A percentile compares a stretch with the other conserved stretches of the same genome.
Conservation (phyloP, 2,888 invertebrate species). For the Gari tellinella region DNA sequence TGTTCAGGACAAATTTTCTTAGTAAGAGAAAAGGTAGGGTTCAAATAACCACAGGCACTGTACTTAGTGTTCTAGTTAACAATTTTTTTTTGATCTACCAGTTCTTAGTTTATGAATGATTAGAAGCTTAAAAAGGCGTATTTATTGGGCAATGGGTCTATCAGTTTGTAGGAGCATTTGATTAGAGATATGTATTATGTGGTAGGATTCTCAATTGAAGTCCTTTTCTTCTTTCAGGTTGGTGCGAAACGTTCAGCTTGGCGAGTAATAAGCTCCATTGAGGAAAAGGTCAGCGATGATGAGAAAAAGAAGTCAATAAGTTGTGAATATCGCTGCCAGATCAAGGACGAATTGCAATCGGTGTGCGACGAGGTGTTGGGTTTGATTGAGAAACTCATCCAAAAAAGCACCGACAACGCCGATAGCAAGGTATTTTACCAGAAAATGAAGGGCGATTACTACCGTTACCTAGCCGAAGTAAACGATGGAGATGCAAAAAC, state of each 20-base stretch:
- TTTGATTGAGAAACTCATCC: constrained; percentile 99
- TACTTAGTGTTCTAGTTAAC: too few species aligned
- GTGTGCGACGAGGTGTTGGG: constrained; percentile 99
- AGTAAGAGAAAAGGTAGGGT: too few species aligned
- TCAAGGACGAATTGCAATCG: constrained; percentile 99
- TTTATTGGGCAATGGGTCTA: too few species aligned
- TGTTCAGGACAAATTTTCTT: too few species aligned
- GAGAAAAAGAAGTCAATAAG: not conserved
- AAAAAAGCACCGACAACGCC: constrained; percentile 94
- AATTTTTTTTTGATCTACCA: too few species aligned
- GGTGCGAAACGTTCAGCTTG: constrained; percentile 98
- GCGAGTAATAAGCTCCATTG: constrained; percentile 88
- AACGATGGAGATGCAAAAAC: constrained; percentile 92
- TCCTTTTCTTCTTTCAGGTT: constrained; percentile 99
- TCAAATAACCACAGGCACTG: too few species aligned
- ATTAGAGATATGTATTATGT: too few species aligned
- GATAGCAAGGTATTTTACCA: constrained; percentile 98
- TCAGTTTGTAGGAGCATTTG: too few species aligned
- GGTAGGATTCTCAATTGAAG: too few species aligned
- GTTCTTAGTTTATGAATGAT: too few species aligned
- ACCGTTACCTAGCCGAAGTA: constrained; percentile 99
- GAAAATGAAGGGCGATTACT: constrained; percentile 99
- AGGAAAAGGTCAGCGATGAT: constrained; percentile 19
- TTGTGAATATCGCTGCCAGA: constrained; percentile 97
- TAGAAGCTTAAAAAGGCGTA: too few species aligned